Base-by-base conservation (phyloP, 2,888 invertebrate species). In the Rhamphomyia laevipes region DNA sequence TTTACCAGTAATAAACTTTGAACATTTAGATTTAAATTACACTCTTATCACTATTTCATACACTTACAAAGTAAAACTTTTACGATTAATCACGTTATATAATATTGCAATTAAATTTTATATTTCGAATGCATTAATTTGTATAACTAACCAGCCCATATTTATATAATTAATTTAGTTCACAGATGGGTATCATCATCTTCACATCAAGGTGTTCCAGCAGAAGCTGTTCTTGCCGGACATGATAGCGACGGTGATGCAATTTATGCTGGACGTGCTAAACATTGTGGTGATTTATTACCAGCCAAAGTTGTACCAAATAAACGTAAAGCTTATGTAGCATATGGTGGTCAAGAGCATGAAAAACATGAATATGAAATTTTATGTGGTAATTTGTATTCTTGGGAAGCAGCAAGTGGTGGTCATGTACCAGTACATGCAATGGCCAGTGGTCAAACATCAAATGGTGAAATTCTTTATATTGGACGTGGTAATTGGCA, bases 301-400 rank as follows among this genome's bases (percentile, higher is more conserved):
- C 80, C 80, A 7, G 78, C 78, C 4, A 81, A 81, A 69, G 71
- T 80, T 1, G 73, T 80, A 13, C 69, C 68, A 31, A 63, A 56
- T 57, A 68, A 67, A 55, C 59, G 58, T 5, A 64, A 65, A 52
- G 70, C 68, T 1, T 69, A 69, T 37, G 62, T 69, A 0, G 65
- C 66, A 41, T 68, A 62, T 60, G 66, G 63, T 33, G 80, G 80
- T 7, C 64, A 73, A 55, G 80, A 81, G 64, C 70, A 75, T 49
- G 59, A 57, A 46, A 67, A 66, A 56, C 63, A 65, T 17, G 64
- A 66, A 21, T 58, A 63, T 35, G 66, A 78, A 72, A 67, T 78
- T 11, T 63, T 78, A 3, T 75, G 76, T 17, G 75, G 77, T 48
- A 72, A 71, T 53, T 68, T 71, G 47, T 75, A 77, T 56, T 70